Evolutionary conservation across 2,888 invertebrate genomes (phyloP).

Genomic region (Acrobasis repandana): DNA sequence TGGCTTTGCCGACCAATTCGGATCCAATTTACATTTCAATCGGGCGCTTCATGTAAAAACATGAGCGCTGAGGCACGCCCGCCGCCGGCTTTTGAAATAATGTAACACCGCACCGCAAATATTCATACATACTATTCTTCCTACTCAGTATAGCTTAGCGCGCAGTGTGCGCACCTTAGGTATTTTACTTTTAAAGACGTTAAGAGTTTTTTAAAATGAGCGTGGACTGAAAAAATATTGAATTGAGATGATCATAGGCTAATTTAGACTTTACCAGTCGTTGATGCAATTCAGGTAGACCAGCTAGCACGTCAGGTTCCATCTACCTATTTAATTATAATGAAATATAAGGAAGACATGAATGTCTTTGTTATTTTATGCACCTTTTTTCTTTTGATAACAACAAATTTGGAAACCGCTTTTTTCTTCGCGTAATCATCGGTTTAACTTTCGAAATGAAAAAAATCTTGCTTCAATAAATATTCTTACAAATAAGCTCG

Average conservation of each 20-base stretch:
- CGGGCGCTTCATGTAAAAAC: conserved; percentile 72
- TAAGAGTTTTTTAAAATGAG: neutral
- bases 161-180: conserved; percentile 15
- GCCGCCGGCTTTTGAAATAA: conserved; percentile 63
- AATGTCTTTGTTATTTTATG: too few species aligned
- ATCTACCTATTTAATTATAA: too few species aligned
- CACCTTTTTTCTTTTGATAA: too few species aligned
- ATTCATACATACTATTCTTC: conserved; percentile 39
- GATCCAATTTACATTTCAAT: conserved; percentile 77
- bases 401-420: too few species aligned
- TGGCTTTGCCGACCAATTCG: conserved; percentile 71
- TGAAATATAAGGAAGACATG: too few species aligned
- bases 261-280: too few species aligned
- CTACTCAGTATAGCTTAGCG: conserved; percentile 30
- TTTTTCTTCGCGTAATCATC: too few species aligned
- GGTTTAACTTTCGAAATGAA: too few species aligned
- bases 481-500: too few species aligned
- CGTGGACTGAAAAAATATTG: neutral
- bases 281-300: too few species aligned
- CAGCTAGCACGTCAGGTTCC: too few species aligned
- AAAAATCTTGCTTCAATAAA: too few species aligned
- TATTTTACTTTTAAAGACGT: conserved; percentile 16
- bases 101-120: conserved; percentile 54
- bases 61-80: conserved; percentile 57
- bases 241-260: neutral